A percentile compares a stretch with the other conserved stretches of the same genome.
Conservation (phyloP, 2,113 vertebrate genomes). For the Atlantisia rogersi region DNA sequence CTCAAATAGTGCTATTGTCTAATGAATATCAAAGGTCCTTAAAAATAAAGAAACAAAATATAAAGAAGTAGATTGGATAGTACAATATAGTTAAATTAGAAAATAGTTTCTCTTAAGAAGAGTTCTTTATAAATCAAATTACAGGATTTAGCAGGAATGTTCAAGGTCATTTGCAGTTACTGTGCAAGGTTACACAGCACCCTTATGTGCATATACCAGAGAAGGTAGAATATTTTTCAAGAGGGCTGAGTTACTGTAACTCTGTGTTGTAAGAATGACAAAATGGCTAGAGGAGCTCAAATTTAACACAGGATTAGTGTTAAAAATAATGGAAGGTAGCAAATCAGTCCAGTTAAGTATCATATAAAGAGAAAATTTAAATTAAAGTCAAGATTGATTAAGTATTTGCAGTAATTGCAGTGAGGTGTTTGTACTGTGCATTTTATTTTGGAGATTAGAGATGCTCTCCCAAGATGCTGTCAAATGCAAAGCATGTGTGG, state of each 20-base stretch:
- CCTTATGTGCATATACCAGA: background rate
- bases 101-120: background rate
- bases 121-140: background rate
- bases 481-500: background rate
- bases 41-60: background rate
- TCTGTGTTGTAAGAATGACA: background rate
- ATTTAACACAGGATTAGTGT: background rate
- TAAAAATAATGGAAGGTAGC: background rate
- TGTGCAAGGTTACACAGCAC: background rate
- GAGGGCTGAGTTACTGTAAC: background rate
- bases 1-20: background rate
- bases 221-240: background rate
- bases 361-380: background rate
- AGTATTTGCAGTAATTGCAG: background rate
- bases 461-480: background rate
- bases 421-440: background rate
- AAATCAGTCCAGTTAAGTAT: background rate
- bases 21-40: background rate
- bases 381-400: background rate
- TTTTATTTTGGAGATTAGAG: background rate
- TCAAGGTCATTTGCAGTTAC: background rate
- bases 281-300: background rate
- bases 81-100: background rate
- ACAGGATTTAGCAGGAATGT: background rate
- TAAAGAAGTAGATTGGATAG: background rate